Percentiles rank a stretch among this genome's conserved stretches.
phyloP scores from a whole-genome alignment of 2,888 invertebrate species.

The Elmis aenea region DNA sequence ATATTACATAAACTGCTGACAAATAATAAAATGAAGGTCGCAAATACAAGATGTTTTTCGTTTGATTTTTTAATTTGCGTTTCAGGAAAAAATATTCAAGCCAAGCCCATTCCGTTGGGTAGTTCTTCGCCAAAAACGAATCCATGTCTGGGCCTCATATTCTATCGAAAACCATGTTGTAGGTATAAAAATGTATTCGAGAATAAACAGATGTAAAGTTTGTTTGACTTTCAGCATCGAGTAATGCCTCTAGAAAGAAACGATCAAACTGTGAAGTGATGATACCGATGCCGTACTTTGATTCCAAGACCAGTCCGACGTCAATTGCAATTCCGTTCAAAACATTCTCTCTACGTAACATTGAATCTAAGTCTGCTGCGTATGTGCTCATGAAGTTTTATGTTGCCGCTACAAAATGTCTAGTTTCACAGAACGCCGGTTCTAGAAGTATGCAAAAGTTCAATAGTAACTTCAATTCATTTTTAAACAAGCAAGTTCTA shows the following conservation, averaged over 20 bases:
- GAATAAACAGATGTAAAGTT: no score
- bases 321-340: conserved; percentile 61
- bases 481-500: conserved; percentile 49
- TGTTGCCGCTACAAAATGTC: conserved; percentile 47
- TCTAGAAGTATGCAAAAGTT: conserved; percentile 44
- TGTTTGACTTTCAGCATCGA: no score
- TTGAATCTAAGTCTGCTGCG: conserved; percentile 44
- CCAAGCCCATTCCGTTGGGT: conserved; percentile 13
- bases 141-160: conserved; percentile 27
- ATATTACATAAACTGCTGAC: no score
- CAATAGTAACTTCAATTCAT: conserved; percentile 51
- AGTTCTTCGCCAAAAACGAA: conserved; percentile 11
- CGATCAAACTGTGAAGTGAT: conserved; percentile 19
- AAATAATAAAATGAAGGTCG: no score
- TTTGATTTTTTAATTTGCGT: no score
- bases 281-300: conserved; percentile 57
- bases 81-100: conserved; percentile 8
- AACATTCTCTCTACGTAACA: conserved; percentile 48
- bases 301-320: conserved; percentile 50
- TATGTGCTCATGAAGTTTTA: conserved; percentile 53
- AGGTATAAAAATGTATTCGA: no score
- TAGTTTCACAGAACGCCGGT: conserved; percentile 42
- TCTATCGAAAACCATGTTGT: conserved; percentile 13
- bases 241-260: not conserved
- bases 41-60: no score